Base-by-base conservation (phyloP, 2,888 invertebrate species). In the Ormia ochracea region DNA sequence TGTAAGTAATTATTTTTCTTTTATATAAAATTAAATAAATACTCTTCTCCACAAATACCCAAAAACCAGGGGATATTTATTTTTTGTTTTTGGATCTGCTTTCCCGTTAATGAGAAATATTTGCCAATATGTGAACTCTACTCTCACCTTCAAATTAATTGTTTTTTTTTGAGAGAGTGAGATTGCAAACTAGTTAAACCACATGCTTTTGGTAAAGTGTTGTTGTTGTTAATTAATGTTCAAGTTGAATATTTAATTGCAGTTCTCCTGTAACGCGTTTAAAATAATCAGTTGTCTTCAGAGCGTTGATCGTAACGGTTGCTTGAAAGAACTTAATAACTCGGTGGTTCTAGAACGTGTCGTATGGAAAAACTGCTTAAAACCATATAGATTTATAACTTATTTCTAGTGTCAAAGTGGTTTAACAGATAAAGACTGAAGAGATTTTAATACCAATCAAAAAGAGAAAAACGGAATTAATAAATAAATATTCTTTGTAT, bases 301-400 rank as follows among this genome's bases (percentile, higher is more conserved):
- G 63, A 63, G 26, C 43, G 73, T 69, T 41, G 80, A 80, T 80
- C 80, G 61, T 76, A 73, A 63, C 80, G 72, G 80, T 76, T 54
- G 72, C 17, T 59, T 31, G 7, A 41, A 23, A 43, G 50, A 45
- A 21, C 7, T 14, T 68, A 59, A 58, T n/a, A n/a, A n/a, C n/a
- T n/a, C 59, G 61, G 36, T 17, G 5, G n/a, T n/a, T n/a, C n/a
- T 21, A 23, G 21, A 2, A 28, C 19, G 28, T 54, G 33, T 19
- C 10, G n/a, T 48, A n/a, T 10, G 3, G 1, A 26, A 10, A n/a
- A 45, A 45, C 31, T 38, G 21, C 31, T 21, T 4, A 43, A 41
- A 70, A 70, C n/a, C n/a, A n/a, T n/a, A n/a, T n/a, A n/a, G n/a
- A 45, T 45, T 45, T 21, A 45, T 45, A 45, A 12, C 12, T 6